Evolutionary conservation across 2,797 vertebrate species (phyloP), one percentile per base, ranked within the genome.

Genomic region (Hipposideros larvatus): DNA sequence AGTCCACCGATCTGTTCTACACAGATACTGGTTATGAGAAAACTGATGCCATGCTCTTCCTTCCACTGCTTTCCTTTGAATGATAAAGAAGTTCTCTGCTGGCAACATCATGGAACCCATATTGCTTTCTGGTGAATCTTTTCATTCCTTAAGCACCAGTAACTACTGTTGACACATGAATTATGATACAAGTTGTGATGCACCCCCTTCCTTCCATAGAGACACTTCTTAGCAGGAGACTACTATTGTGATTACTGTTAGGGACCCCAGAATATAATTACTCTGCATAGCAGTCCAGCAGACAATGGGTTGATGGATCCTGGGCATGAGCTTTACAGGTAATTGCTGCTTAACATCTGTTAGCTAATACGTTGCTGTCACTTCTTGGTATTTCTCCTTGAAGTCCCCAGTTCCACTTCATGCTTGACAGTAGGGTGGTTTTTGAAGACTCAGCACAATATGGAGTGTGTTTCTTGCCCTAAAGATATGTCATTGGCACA

Each of bases 1-100:
- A 99, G 96, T 99, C 99, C 97, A 99, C 99, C 97, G 99, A 98
- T 97, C 99, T 99, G 99, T 98, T 99, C 99, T 28, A 99, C 99
- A 97, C 99, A 99, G 98, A 99, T 99, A 98, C 99, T 99, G 34
- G 99, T 99, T 98, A 99, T 99, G 97, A 99, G 98, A 97, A 99
- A 99, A 94, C 99, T 99, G 98, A 99, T 99, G 98, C 99, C 99
- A 2, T 99, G 99, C 70, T 99, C 98, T 99, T 99, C 99, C 98
- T 99, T 99, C 99, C 74, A 99, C 99, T 0, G 98, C 98, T 98
- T 99, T 99, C 94, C 99, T 99, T 94, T 99, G 98, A 82, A 99
- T 97, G 82, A 99, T 99, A 98, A 99, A 99, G 98, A 99, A 99
- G 97, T 99, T 99, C 97, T 99, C 99, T 0, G 99, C 99, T 98